phyloP scores from a whole-genome alignment of 2,797 vertebrate genomes.

The Intellagama lesueurii region DNA sequence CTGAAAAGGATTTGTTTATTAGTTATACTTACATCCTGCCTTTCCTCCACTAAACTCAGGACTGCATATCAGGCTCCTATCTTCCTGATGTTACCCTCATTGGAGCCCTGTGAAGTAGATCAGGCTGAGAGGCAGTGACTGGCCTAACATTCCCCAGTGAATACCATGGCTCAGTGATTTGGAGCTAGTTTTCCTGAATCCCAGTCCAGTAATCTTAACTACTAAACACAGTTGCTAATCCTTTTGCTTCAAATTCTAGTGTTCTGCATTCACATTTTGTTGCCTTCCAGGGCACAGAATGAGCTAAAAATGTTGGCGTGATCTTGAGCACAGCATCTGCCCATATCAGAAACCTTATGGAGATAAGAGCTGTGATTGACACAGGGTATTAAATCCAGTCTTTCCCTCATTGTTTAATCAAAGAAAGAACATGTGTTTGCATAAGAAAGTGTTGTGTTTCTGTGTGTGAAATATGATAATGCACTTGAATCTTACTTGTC shows the following conservation, averaged over 20 bases:
- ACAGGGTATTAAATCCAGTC: too few relatives aligned
- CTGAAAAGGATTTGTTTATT: background rate
- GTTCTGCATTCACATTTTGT: background rate
- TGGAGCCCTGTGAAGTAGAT: background rate
- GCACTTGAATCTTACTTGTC: background rate
- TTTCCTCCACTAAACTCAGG: background rate
- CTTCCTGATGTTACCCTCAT: background rate
- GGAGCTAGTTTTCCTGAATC: background rate
- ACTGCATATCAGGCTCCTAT: background rate
- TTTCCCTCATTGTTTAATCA: too few relatives aligned
- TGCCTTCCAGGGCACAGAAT: background rate
- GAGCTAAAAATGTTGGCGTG: background rate
- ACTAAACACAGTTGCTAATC: background rate
- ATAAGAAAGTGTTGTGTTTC: background rate
- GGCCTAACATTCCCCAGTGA: background rate
- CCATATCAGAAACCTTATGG: background rate
- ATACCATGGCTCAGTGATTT: background rate
- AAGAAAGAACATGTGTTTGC: background rate
- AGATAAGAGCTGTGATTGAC: too few relatives aligned
- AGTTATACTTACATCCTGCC: background rate
- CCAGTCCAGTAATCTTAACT: background rate
- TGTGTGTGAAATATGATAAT: background rate
- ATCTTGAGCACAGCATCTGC: too few relatives aligned
- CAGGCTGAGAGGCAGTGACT: background rate
- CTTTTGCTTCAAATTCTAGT: background rate